Base-by-base conservation (phyloP, 2,113 vertebrate species). In the Theristicus caerulescens region DNA sequence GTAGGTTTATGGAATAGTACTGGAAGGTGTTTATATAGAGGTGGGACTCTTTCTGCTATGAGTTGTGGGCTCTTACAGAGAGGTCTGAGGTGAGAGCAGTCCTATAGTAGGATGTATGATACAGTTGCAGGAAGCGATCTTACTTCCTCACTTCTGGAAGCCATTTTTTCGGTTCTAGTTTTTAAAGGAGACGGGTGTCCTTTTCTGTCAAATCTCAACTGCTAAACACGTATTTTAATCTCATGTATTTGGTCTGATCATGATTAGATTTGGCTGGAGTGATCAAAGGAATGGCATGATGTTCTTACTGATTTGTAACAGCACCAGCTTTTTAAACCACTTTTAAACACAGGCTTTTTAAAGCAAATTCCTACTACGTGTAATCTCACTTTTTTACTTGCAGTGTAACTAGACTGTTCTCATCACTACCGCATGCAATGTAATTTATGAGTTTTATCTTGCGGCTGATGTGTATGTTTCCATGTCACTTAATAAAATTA, bases 101-200 rank as follows among this genome's bases (percentile, higher is more conserved):
- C 42, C 51, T 91, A 1, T 5, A 13, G 72, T 58, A 71, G 93
- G 80, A 79, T 74, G 52, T 79, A 13, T 65, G 62, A 32, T 66
- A 36, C 21, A 80, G 91, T 73, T 5, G 1, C 59, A 77, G 74
- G 93, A 96, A 96, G 49, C 0, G 1, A 7, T 61, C 78, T 76
- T 70, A 52, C 26, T 94, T 96, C 92, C 94, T 96, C 6, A 11
- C 34, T 83, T 93, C 71, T 95, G 92, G 92, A 95, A 91, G 83
- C n/a, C 6, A 2, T 80, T 86, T 85, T 34, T 49, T 51, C 24
- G 14, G 9, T 79, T 74, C 12, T 51, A 13, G 15, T 82, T 85
- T 85, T 55, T 72, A 26, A 65, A 88, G 91, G 82, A 76, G 85
- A 57, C 0, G 2, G 4, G 1, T 77, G 51, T 44, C 29, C 3